A percentile compares a stretch with the other conserved stretches of the same genome.
Conservation (phyloP, 2,113 vertebrate genomes). For the Rattus rattus region DNA sequence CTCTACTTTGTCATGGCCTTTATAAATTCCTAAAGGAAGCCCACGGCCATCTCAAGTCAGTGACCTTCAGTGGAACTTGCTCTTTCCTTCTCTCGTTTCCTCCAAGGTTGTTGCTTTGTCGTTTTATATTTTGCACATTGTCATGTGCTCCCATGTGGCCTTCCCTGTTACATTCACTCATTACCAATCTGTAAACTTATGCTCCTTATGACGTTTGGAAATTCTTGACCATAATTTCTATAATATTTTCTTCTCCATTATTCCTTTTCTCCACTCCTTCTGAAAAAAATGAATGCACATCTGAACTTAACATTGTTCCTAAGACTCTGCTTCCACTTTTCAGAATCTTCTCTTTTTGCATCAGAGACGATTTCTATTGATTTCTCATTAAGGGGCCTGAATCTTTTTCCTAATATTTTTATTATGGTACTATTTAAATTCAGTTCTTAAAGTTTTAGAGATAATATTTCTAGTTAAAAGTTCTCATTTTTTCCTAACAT, state of each 20-base stretch:
- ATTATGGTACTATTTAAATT: neutral
- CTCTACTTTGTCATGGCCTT: neutral
- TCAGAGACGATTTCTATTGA: neutral
- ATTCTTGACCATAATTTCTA: neutral
- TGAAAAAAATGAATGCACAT: neutral
- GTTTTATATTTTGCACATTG: neutral
- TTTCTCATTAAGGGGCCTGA: neutral
- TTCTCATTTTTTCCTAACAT: neutral
- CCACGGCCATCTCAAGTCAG: neutral
- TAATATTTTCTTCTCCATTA: neutral
- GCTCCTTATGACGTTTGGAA: slow-evolving; percentile 9
- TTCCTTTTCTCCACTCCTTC: neutral
- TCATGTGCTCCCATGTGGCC: neutral
- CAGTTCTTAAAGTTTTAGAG: neutral
- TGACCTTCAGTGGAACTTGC: neutral
- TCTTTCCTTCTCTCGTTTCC: neutral
- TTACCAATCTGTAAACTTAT: neutral
- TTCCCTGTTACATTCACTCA: slow-evolving; percentile 1
- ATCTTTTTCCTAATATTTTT: neutral
- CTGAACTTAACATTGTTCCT: neutral
- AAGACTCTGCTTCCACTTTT: neutral
- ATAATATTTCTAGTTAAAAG: neutral
- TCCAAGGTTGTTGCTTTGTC: slow-evolving; percentile 4
- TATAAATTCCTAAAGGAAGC: neutral
- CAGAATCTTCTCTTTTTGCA: neutral